These are phyloP conservation scores for Sorex maritimensis DNA, from an alignment of 2,797 vertebrate species.

Conservation along the genomic window DNA sequence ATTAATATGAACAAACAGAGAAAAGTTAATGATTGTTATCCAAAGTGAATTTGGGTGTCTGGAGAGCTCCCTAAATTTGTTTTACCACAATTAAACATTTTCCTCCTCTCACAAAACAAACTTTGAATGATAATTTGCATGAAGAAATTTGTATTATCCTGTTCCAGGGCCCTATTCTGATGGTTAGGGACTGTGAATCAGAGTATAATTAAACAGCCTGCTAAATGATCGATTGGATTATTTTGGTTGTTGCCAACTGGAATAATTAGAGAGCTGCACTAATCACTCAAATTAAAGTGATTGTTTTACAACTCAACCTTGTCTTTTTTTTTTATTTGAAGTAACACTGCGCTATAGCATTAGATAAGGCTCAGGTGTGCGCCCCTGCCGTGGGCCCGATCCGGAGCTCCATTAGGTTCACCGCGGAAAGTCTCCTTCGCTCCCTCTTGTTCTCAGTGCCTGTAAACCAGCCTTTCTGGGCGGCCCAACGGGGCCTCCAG, in stretches of 20 bases:
- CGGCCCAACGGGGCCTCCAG: background rate
- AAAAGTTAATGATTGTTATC: background rate
- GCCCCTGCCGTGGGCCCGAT: background rate
- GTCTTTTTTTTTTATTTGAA: background rate
- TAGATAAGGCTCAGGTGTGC: background rate
- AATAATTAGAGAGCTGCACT: conserved; percentile 77
- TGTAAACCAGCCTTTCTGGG: too few species aligned
- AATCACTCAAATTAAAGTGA: conserved; percentile 73
- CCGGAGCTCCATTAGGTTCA: too few species aligned
- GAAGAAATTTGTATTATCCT: conserved; percentile 15
- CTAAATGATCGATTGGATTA: conserved; percentile 80
- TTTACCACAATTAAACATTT: background rate
- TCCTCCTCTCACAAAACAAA: conserved; percentile 51
- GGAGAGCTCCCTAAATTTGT: conserved; percentile 33
- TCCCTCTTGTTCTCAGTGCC: too few species aligned
- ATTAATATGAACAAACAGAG: conserved; percentile 13
- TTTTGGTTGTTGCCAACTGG: conserved; percentile 78
- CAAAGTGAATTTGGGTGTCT: background rate
- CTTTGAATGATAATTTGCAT: background rate
- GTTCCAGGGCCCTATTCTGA: background rate
- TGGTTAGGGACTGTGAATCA: conserved; percentile 60
- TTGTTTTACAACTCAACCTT: conserved; percentile 66
- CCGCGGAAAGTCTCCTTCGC: too few species aligned
- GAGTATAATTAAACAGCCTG: conserved; percentile 79
- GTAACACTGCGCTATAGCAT: background rate